These are phyloP conservation scores for Ptychadena robeensis DNA, from an alignment of 2,797 vertebrate genomes.

Conservation along the genomic window DNA sequence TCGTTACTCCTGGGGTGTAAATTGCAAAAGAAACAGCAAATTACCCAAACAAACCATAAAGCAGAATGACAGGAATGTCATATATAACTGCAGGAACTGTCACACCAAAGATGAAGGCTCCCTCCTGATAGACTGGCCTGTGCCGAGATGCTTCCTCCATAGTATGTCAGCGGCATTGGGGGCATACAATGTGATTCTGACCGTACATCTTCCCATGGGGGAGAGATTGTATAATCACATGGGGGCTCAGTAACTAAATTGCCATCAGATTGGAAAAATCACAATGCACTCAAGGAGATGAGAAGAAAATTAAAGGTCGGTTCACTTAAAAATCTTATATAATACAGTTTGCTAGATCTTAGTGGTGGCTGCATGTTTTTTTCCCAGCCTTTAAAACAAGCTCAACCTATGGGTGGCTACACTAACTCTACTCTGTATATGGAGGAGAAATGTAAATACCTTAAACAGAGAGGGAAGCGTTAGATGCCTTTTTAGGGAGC, in stretches of 20 bases:
- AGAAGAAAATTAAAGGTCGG: not conserved
- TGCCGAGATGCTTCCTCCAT: too few relatives aligned
- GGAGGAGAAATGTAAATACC: too few relatives aligned
- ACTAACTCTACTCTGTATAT: too few relatives aligned
- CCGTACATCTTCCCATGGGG: not conserved
- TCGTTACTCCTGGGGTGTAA: constrained; percentile 57
- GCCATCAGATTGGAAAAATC: not conserved
- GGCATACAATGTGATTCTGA: not conserved
- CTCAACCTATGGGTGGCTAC: too few relatives aligned
- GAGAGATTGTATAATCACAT: not conserved
- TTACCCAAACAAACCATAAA: constrained; percentile 58
- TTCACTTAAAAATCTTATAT: too few relatives aligned
- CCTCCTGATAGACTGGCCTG: not conserved
- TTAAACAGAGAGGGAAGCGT: too few relatives aligned
- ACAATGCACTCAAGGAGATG: not conserved
- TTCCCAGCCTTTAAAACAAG: too few relatives aligned
- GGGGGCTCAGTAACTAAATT: not conserved
- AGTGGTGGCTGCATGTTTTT: too few relatives aligned
- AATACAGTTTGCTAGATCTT: too few relatives aligned
- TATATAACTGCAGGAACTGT: constrained; percentile 27
- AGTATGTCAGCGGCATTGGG: not conserved
- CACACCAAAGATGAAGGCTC: constrained; percentile 52
- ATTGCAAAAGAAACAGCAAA: constrained; percentile 55
- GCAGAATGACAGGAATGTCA: constrained; percentile 43
- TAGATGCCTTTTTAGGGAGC: too few relatives aligned